Conservation (phyloP, 2,113 vertebrate genomes). For the Fulmarus glacialis region DNA sequence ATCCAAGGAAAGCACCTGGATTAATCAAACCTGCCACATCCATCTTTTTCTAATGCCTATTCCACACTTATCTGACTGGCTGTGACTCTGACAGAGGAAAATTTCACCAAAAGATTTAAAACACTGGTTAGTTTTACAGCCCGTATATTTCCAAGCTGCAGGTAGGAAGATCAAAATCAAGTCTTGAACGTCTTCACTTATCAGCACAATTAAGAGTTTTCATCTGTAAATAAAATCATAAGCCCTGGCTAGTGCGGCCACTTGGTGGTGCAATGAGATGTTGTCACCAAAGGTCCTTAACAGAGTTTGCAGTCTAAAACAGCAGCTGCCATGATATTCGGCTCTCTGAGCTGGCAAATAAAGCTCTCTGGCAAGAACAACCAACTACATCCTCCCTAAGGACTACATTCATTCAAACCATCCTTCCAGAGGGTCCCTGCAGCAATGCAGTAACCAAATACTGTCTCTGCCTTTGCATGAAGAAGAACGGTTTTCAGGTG, state of each 20-base stretch:
- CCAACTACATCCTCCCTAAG: not conserved
- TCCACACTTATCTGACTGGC: constrained; percentile 20
- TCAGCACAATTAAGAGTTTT: not conserved
- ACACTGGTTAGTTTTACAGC: constrained; percentile 3
- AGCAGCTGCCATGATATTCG: not conserved
- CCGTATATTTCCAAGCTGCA: not conserved
- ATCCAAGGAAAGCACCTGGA: constrained; percentile 59
- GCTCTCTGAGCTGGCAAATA: not conserved
- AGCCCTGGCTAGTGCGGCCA: not conserved
- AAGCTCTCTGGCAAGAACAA: not conserved
- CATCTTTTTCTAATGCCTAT: constrained; percentile 58
- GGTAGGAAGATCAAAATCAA: not conserved
- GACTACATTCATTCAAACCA: not conserved
- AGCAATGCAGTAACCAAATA: not conserved
- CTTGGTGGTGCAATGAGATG: constrained; percentile 40
- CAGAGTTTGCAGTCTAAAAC: not conserved
- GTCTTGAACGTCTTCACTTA: not conserved
- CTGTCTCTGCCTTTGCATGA: not conserved
- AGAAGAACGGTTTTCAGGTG: not conserved
- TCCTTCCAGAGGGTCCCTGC: not conserved
- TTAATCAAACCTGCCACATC: constrained; percentile 69
- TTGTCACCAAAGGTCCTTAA: not conserved
- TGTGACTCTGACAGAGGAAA: not conserved
- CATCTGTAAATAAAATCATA: not conserved
- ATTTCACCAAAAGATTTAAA: constrained; percentile 25